These are phyloP conservation scores for Coelopa pilipes DNA, from an alignment of 2,888 invertebrate species.

Conservation along the genomic window DNA sequence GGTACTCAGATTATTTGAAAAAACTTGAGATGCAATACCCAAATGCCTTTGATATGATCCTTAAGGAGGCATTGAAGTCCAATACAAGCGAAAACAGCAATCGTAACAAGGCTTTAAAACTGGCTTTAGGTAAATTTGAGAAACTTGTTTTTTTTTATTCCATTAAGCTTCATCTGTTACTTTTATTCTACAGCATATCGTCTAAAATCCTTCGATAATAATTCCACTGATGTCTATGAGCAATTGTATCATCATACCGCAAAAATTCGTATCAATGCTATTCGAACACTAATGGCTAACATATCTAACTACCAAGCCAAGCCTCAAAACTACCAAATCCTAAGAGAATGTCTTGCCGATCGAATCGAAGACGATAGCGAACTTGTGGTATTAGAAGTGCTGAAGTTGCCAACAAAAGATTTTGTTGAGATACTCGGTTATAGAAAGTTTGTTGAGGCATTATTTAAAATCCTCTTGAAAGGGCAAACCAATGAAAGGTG, in stretches of 20 bases:
- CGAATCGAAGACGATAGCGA: conserved; percentile 76
- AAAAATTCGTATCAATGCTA: conserved; percentile 74
- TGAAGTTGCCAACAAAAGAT: conserved; percentile 66
- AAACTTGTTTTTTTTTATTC: background rate
- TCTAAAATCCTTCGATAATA: conserved; percentile 70
- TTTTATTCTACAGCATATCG: conserved; percentile 66
- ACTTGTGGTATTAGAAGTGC: conserved; percentile 71
- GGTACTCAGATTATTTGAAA: conserved; percentile 71
- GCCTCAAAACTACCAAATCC: conserved; percentile 67
- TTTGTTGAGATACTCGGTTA: conserved; percentile 68
- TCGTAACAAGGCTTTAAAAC: conserved; percentile 65
- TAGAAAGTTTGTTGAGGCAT: conserved; percentile 67
- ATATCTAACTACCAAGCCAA: conserved; percentile 66
- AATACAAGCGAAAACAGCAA: conserved; percentile 38
- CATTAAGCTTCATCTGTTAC: background rate
- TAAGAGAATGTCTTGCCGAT: conserved; percentile 74
- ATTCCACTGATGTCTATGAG: conserved; percentile 72
- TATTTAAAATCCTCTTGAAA: conserved; percentile 70
- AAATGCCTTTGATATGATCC: conserved; percentile 74
- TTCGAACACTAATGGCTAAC: conserved; percentile 73
- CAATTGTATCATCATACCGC: conserved; percentile 79
- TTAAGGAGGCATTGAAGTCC: conserved; percentile 71
- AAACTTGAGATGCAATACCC: conserved; percentile 79
- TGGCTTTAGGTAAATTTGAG: conserved; percentile 57
- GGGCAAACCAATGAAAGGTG: conserved; percentile 67